phyloP scores from a whole-genome alignment of 2,113 vertebrate genomes.

The Coryphaenoides rupestris region DNA sequence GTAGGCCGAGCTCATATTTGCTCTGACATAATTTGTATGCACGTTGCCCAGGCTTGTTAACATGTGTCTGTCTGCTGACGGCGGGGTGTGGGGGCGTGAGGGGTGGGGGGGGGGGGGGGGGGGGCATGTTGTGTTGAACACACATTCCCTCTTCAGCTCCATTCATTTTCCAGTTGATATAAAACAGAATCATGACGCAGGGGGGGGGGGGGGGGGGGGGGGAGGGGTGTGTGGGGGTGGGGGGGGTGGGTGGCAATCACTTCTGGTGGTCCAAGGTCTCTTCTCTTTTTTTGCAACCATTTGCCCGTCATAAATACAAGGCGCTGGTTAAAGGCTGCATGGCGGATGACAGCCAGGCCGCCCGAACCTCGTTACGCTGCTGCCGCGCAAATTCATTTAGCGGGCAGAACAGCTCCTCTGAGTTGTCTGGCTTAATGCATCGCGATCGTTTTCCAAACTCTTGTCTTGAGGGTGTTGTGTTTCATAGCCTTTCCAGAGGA shows the following conservation, averaged over 20 bases:
- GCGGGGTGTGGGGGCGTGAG: too few species aligned
- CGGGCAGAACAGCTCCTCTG: conserved; percentile 91
- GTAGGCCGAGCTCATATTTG: too few species aligned
- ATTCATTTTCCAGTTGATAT: conserved; percentile 76
- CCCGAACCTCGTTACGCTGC: conserved; percentile 86
- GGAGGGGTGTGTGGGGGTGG: too few species aligned
- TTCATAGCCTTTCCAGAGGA: conserved; percentile 82
- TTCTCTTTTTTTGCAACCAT: conserved; percentile 78
- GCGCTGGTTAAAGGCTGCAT: conserved; percentile 61
- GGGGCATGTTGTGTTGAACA: too few species aligned
- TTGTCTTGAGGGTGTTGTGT: conserved; percentile 86
- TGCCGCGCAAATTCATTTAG: conserved; percentile 93
- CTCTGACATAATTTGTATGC: too few species aligned
- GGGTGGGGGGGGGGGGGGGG: conserved; percentile 2
- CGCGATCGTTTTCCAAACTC: conserved; percentile 94
- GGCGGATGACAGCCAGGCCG: conserved; percentile 68
- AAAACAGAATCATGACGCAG: conserved; percentile 77
- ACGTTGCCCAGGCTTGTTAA: too few species aligned
- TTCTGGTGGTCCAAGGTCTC: conserved; percentile 65
- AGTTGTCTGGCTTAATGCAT: conserved; percentile 97
- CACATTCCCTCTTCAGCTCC: conserved; percentile 71
- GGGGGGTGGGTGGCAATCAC: too few species aligned
- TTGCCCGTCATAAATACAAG: conserved; percentile 72
- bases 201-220: too few species aligned
- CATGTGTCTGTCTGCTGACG: too few species aligned